Conservation (phyloP, 2,113 vertebrate genomes). For the Paedocypris sp. region DNA sequence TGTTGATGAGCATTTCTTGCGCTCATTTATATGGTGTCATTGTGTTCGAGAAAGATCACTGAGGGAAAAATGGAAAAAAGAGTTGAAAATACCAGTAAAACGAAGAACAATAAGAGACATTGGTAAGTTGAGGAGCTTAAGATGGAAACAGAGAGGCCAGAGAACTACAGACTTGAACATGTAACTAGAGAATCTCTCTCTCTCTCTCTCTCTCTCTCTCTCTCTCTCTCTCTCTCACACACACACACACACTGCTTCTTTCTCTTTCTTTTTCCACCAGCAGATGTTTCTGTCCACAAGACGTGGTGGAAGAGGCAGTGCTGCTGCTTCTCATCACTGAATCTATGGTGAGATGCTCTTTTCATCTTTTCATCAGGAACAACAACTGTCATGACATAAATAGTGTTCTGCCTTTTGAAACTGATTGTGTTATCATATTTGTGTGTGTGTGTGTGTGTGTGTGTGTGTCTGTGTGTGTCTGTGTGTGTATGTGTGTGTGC, state of each 20-base stretch:
- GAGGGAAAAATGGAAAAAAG: neutral
- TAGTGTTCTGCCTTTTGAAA: neutral
- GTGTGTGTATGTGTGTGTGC: too few relatives aligned
- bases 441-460: too few relatives aligned
- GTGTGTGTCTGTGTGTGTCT: too few relatives aligned
- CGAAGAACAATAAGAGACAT: slow-evolving; percentile 18
- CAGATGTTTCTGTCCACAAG: slow-evolving; percentile 91
- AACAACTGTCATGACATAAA: neutral
- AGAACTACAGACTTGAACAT: slow-evolving; percentile 46
- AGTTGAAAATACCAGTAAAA: neutral
- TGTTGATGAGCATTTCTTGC: neutral
- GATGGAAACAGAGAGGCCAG: slow-evolving; percentile 38
- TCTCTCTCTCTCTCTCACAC: slow-evolving; percentile 35
- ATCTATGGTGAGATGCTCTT: slow-evolving; percentile 82
- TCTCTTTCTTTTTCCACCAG: slow-evolving; percentile 49
- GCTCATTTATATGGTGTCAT: neutral
- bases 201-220: slow-evolving; percentile 37
- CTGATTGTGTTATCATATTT: neutral
- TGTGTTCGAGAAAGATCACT: neutral
- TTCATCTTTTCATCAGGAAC: neutral
- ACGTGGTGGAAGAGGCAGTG: slow-evolving; percentile 94
- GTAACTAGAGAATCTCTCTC: slow-evolving; percentile 28
- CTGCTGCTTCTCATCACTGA: slow-evolving; percentile 90
- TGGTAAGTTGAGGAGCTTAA: too few relatives aligned
- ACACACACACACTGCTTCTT: slow-evolving; percentile 37